Base-by-base conservation (phyloP, 2,797 vertebrate species). In the Zenarchopterus dispar region DNA sequence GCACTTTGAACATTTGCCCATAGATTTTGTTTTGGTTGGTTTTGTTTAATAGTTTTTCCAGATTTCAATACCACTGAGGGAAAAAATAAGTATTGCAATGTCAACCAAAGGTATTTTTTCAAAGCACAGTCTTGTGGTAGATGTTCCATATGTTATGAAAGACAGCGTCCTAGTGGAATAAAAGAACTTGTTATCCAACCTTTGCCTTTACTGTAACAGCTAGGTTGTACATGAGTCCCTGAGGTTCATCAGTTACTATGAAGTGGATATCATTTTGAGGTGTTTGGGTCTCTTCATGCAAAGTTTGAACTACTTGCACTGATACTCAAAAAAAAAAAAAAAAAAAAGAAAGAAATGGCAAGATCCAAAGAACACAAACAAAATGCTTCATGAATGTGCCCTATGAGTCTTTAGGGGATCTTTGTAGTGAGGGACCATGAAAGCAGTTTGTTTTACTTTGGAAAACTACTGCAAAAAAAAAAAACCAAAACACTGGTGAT, bases 311-410 rank as follows among this genome's bases (percentile, higher is more conserved):
- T 52, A 43, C 26, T 23, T 48, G 5, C 47, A 24, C 70, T 69
- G 48, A 10, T 59, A 13, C 60, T 64, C 22, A 62, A 39, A 59
- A 24, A 56, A 61, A 56, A 51, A 44, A 44, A 62, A 11, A 26
- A 2, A 39, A 6, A 2, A 19, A 3, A 10, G 8, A n/a, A 2
- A 18, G 22, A 39, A 59, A 74, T 18, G 19, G 46, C 6, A 44
- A 55, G 50, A 42, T 48, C 46, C 33, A 31, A 15, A 19, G 9
- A 10, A 10, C 24, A 45, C 0, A 8, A 41, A 51, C 33, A n/a
- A 74, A 70, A 42, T 18, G 77, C 67, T 79, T 83, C 68, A 71
- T 84, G 66, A 90, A 80, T 82, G 78, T 82, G 72, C 67, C 82
- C 82, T 51, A 47, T 82, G 73, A 84, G 59, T 85, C 79, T 73